Conservation (phyloP, 2,888 invertebrate genomes). For the Nephrotoma guestfalica region DNA sequence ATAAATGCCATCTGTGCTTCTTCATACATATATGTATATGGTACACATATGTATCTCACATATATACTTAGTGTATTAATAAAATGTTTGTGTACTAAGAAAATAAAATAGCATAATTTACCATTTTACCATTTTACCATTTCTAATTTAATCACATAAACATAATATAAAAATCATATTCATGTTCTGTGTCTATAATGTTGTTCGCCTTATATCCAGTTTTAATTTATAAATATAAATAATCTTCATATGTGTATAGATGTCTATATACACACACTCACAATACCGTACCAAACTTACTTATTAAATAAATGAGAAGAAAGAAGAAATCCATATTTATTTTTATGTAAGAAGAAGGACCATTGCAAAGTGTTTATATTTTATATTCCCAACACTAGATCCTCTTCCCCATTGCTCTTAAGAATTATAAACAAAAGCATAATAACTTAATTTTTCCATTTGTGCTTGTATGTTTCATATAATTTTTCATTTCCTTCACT, state of each 20-base stretch:
- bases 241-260: not conserved
- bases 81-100: not conserved
- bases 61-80: not conserved
- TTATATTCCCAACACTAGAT: not conserved
- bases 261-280: not conserved
- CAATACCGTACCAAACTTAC: not conserved
- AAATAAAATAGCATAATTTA: not conserved
- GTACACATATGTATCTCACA: not conserved
- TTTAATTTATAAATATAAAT: not conserved
- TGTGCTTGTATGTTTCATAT: not conserved
- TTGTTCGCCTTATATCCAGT: not conserved
- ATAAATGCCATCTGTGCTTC: not conserved
- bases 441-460: not conserved
- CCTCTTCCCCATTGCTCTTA: not conserved
- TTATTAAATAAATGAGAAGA: not conserved
- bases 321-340: not conserved
- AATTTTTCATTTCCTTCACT: not conserved
- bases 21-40: not conserved
- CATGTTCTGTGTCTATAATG: not conserved
- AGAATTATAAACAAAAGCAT: not conserved
- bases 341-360: not conserved
- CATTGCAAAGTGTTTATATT: not conserved
- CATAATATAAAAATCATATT: not conserved
- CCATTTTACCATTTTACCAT: not conserved
- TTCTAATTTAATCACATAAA: not conserved